Conservation (phyloP, 2,113 vertebrate species). For the Coryphaenoides rupestris region DNA sequence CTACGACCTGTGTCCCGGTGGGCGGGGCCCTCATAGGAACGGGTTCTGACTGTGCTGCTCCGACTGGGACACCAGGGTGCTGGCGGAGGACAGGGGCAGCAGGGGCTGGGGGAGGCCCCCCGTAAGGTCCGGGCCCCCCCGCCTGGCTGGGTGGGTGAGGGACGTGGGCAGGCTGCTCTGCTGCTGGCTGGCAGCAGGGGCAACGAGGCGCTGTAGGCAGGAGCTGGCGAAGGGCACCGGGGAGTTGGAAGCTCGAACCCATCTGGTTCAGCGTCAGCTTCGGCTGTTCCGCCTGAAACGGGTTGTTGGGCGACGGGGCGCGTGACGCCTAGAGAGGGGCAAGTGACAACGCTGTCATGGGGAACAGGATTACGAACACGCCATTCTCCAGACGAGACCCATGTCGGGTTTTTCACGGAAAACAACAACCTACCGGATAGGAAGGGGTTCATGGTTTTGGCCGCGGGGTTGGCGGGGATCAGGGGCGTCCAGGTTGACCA, state of each 20-base stretch:
- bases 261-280: constrained; percentile 88
- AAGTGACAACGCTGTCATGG: neutral
- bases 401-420: no score
- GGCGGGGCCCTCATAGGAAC: constrained; percentile 77
- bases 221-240: constrained; percentile 61
- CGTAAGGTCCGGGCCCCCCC: constrained; percentile 53
- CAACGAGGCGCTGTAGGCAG: constrained; percentile 86
- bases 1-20: constrained; percentile 22
- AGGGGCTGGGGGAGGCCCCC: constrained; percentile 78
- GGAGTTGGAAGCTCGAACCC: constrained; percentile 69
- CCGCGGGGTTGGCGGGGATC: constrained; percentile 68
- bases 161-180: constrained; percentile 77
- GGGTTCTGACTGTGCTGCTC: constrained; percentile 80
- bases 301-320: constrained; percentile 81
- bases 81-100: constrained; percentile 74
- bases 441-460: constrained; percentile 87
- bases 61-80: constrained; percentile 52
- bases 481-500: constrained; percentile 89
- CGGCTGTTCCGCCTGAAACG: constrained; percentile 82
- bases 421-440: constrained; percentile 78
- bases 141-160: constrained; percentile 76
- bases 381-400: no score
- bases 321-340: constrained; percentile 70
- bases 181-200: constrained; percentile 82
- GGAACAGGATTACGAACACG: neutral